Evolutionary conservation across 1,140 invertebrate species (phyloP).

Genomic region (Bathynomus jamesi): DNA sequence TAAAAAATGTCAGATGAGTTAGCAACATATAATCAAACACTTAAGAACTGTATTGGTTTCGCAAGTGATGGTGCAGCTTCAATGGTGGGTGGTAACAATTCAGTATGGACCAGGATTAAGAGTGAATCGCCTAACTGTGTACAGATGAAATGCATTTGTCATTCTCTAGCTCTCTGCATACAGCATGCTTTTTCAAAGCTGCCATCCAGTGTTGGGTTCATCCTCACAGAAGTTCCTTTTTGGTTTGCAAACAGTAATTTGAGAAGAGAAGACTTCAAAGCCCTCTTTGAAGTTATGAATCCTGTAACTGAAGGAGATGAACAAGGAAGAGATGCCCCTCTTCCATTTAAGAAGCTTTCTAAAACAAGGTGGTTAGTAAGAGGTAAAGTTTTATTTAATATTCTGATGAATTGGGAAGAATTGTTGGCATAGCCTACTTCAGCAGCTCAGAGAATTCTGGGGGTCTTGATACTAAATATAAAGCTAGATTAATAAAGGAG

Average conservation of each 20-base stretch:
- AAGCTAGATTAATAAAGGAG: too few relatives aligned
- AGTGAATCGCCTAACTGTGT: slow-evolving; percentile 16
- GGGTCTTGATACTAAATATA: too few relatives aligned
- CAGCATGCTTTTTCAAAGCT: slow-evolving; percentile 12
- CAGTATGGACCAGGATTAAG: slow-evolving; percentile 12
- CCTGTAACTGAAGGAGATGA: too few relatives aligned
- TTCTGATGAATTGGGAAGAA: slow-evolving; percentile 12
- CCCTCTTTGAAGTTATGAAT: slow-evolving; percentile 13
- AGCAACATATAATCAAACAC: not conserved
- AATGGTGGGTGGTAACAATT: slow-evolving; percentile 2
- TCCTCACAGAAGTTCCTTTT: slow-evolving; percentile 11
- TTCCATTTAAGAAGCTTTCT: slow-evolving; percentile 11
- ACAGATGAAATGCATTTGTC: slow-evolving; percentile 19
- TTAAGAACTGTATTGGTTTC: slow-evolving; percentile 9
- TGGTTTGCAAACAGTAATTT: slow-evolving; percentile 18
- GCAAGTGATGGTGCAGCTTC: slow-evolving; percentile 15
- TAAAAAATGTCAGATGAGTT: slow-evolving; percentile 5
- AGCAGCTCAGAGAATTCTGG: too few relatives aligned
- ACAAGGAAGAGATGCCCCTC: slow-evolving; percentile 6
- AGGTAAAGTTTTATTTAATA: slow-evolving; percentile 11
- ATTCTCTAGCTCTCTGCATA: slow-evolving; percentile 13
- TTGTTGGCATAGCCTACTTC: too few relatives aligned
- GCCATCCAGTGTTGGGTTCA: slow-evolving; percentile 6
- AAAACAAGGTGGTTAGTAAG: slow-evolving; percentile 9
- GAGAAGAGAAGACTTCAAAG: slow-evolving; percentile 15